phyloP scores from a whole-genome alignment of 2,888 invertebrate genomes.

The Mythimna lalbum region DNA sequence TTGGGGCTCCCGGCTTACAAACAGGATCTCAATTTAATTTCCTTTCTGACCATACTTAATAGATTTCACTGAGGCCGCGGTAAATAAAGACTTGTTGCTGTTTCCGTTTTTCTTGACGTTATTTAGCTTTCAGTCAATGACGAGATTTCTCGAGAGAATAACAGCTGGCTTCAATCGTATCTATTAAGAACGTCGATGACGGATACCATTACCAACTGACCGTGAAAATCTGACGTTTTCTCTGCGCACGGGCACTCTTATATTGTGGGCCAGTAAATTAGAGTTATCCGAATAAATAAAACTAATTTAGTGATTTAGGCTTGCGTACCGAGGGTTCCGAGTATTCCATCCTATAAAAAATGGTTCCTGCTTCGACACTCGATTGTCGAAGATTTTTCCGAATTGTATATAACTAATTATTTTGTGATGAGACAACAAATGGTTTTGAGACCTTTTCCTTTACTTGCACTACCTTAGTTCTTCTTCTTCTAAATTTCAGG shows the following conservation, averaged over 20 bases:
- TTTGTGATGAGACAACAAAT: no score
- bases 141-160: constrained; percentile 51
- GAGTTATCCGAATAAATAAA: not conserved
- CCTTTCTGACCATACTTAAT: constrained; percentile 37
- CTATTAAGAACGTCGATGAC: constrained; percentile 62
- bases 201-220: constrained; percentile 72
- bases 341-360: no score
- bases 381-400: no score
- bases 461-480: no score
- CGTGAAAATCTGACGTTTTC: constrained; percentile 80
- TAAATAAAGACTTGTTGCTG: constrained; percentile 38
- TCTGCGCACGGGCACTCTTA: constrained; percentile 68
- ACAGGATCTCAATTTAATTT: constrained; percentile 57
- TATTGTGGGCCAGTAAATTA: constrained; percentile 41
- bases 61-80: constrained; percentile 33
- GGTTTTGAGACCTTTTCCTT: no score
- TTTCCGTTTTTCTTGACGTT: constrained; percentile 32
- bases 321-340: no score
- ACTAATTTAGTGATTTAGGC: no score
- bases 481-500: no score
- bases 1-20: constrained; percentile 38
- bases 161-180: constrained; percentile 46
- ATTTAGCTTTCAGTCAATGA: constrained; percentile 21
- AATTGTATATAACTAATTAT: no score
- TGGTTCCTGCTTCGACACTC: no score